Conservation (phyloP, 1,140 invertebrate genomes). For the Drosophila sp. region DNA sequence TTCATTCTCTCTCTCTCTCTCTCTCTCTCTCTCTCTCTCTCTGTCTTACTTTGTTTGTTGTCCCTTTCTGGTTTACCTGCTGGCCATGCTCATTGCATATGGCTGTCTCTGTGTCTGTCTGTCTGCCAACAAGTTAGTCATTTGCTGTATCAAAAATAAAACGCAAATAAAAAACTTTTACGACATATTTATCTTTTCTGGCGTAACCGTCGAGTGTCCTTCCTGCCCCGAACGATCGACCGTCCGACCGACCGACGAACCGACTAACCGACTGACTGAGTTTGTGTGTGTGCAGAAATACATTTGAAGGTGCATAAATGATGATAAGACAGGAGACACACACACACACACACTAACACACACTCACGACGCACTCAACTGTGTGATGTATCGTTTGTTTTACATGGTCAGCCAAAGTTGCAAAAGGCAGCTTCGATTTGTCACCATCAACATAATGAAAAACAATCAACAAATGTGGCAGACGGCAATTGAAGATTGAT, state of each 20-base stretch:
- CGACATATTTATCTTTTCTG: conserved; percentile 78
- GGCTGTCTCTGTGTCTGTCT: conserved; percentile 29
- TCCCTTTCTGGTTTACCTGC: conserved; percentile 16
- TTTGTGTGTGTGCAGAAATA: conserved; percentile 28
- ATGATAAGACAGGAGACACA: conserved; percentile 45
- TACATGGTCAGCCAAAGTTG: conserved; percentile 69
- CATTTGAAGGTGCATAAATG: conserved; percentile 70
- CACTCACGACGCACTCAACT: conserved; percentile 33
- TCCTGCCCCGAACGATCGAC: conserved; percentile 25
- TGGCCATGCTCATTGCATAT: conserved; percentile 30
- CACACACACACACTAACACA: conserved; percentile 29
- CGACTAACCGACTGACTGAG: background rate
- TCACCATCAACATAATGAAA: conserved; percentile 78
- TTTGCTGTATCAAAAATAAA: conserved; percentile 81
- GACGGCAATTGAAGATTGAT: conserved; percentile 63
- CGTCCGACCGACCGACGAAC: conserved; percentile 23
- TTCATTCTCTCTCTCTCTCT: background rate
- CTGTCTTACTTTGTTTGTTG: background rate
- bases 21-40: too few relatives aligned
- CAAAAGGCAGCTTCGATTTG: conserved; percentile 69
- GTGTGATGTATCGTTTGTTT: conserved; percentile 77
- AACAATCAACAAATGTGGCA: conserved; percentile 70
- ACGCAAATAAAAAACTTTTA: conserved; percentile 82
- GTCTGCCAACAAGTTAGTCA: conserved; percentile 78
- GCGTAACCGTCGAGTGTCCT: conserved; percentile 35